A percentile compares a stretch with the other conserved stretches of the same genome.
Conservation (phyloP, 2,888 invertebrate genomes). For the Pteria penguin region DNA sequence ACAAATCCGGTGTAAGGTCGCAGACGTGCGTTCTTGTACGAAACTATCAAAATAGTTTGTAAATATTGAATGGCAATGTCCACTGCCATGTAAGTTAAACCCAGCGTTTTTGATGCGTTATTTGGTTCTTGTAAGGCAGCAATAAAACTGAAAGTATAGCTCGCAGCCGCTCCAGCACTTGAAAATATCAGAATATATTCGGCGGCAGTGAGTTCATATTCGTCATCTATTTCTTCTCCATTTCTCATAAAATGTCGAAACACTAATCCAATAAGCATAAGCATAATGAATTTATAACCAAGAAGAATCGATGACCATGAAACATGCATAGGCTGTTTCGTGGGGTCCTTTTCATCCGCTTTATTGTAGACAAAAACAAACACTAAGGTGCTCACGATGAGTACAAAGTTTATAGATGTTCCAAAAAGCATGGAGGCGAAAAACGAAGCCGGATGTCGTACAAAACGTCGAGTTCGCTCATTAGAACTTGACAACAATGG, state of each 20-base stretch:
- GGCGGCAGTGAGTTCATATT: background rate
- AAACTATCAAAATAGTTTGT: background rate
- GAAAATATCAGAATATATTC: background rate
- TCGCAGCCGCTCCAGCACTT: background rate
- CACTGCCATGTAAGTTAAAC: background rate
- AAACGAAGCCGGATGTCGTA: constrained; percentile 10
- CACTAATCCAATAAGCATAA: background rate
- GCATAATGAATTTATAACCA: background rate
- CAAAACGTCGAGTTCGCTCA: background rate
- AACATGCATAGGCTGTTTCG: too few species aligned
- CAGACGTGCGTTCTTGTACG: background rate
- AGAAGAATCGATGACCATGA: background rate
- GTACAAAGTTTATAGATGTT: background rate
- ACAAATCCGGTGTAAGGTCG: background rate
- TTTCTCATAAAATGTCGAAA: background rate
- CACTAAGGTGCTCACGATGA: constrained; percentile 8
- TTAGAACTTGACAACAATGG: background rate
- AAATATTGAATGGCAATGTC: background rate
- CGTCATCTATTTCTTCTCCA: background rate
- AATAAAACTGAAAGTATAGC: background rate
- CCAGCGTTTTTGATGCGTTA: background rate
- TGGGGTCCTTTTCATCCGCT: background rate
- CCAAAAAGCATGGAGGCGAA: constrained; percentile 16
- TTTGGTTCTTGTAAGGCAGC: background rate
- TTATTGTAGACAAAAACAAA: background rate